Base-by-base conservation (phyloP, 2,888 invertebrate genomes). In the Lasioglossum vierecki region DNA sequence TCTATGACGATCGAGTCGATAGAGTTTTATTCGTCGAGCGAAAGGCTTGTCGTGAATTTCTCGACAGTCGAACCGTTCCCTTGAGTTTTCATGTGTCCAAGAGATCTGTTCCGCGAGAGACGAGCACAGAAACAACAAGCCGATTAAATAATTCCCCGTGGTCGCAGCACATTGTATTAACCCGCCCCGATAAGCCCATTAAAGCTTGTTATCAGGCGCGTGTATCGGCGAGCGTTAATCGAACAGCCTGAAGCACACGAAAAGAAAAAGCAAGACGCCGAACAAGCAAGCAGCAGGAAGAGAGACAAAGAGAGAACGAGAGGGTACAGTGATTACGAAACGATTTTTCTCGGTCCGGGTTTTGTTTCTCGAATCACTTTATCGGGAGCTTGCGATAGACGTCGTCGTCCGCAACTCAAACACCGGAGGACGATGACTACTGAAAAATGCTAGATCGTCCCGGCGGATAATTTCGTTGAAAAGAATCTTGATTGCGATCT, bases 401-500 rank as follows among this genome's bases (percentile, higher is more conserved):
- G 22, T 9, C 53, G 53, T 22, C 53, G 53, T 9, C 49, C 35
- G 53, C 63, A 76, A 81, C 41, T 63, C 35, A 30, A 57, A 22
- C 71, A 53, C 26, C 9, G 30, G 73, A 18, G 35, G 63, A 83
- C 13, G 63, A 60, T 39, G 30, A 71, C 9, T 75, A 44, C 26
- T 11, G 70, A 80, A 80, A 83, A 76, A 72, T 70, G 74, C 46
- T 72, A 76, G 79, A 57, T 79, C 84, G 76, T 70, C 76, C 75
- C 60, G 35, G 76, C 44, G 73, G 76, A 84, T 85, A 85, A 85
- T 85, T 84, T 71, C 3, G 80, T 78, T 46, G 84, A 77, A 80
- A 84, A 74, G 84, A 88, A 86, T 75, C 74, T 81, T 79, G 89
- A 86, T 88, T 80, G 84, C 79, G 81, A 87, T 82, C 85, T 84